Percentiles rank a stretch among this genome's conserved stretches.
phyloP scores from a whole-genome alignment of 2,113 vertebrate genomes.

The Octodon degus region DNA sequence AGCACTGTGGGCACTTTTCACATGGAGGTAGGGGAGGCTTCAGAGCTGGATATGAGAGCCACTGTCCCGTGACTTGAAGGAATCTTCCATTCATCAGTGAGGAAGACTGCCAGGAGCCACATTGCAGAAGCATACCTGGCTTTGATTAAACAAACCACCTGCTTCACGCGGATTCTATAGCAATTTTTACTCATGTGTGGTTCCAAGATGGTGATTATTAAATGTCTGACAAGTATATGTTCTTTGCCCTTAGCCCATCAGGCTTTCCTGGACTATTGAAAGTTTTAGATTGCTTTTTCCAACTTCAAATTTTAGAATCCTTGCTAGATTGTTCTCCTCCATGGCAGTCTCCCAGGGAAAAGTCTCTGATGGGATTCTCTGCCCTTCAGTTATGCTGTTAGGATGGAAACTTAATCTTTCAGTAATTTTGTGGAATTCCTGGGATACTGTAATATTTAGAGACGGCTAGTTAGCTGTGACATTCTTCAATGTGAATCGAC shows the following conservation, averaged over 20 bases:
- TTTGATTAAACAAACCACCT: neutral
- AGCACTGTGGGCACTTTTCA: neutral
- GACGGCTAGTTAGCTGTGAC: neutral
- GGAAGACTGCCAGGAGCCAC: neutral
- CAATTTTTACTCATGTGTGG: neutral
- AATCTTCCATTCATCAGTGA: constrained; percentile 17
- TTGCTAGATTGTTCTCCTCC: neutral
- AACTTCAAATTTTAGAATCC: neutral
- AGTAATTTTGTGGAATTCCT: neutral
- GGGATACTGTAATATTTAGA: neutral
- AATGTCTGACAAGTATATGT: neutral
- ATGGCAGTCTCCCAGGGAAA: constrained; percentile 15
- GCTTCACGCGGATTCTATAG: neutral
- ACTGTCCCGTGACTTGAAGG: neutral
- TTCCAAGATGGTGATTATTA: constrained; percentile 27
- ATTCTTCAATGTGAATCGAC: neutral
- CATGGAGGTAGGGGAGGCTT: neutral
- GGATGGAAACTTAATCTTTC: neutral
- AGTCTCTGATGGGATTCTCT: neutral
- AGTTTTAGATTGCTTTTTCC: constrained; percentile 23
- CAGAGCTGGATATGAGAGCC: neutral
- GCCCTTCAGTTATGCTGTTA: neutral
- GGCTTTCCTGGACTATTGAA: neutral
- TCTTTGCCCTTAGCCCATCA: neutral
- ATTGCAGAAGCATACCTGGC: neutral